Percentiles rank a stretch among this genome's conserved stretches.
These are phyloP conservation scores for Watsonalla cultraria DNA, from an alignment of 2,888 invertebrate species.

Conservation along the genomic window DNA sequence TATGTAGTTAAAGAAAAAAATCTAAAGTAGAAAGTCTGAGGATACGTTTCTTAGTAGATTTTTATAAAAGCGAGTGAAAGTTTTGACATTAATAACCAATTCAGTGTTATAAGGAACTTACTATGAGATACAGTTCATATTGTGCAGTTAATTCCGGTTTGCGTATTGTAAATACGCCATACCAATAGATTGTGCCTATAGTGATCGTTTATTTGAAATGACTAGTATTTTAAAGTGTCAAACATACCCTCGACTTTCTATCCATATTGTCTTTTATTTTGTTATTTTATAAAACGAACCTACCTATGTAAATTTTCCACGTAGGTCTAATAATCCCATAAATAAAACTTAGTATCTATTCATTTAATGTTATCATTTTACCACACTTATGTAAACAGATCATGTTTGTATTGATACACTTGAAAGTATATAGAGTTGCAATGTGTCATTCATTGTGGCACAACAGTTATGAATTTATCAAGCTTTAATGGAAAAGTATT, in stretches of 20 bases:
- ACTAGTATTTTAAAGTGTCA: slow-evolving; percentile 16
- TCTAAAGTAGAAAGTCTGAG: slow-evolving; percentile 17
- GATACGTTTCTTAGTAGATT: slow-evolving; percentile 6
- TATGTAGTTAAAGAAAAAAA: slow-evolving; percentile 14
- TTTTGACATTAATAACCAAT: not conserved
- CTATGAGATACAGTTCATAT: not conserved
- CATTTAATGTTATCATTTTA: not conserved
- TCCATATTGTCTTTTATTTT: slow-evolving; percentile 34
- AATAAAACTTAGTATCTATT: slow-evolving; percentile 44
- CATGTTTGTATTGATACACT: not conserved
- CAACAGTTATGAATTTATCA: slow-evolving; percentile 11
- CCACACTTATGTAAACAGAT: not conserved
- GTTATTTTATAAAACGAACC: slow-evolving; percentile 36
- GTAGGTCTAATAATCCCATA: slow-evolving; percentile 25
- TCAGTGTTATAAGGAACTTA: too few species aligned
- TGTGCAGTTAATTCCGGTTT: not conserved
- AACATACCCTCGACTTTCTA: slow-evolving; percentile 31
- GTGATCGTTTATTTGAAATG: slow-evolving; percentile 10
- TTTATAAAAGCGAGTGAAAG: not conserved
- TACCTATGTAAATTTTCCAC: slow-evolving; percentile 25
- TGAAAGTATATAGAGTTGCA: not conserved
- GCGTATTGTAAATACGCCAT: not conserved
- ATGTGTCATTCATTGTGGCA: slow-evolving; percentile 20
- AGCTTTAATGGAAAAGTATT: not conserved
- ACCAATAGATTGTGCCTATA: not conserved